phyloP scores from a whole-genome alignment of 2,797 vertebrate genomes.

The Eidolon dupreanum region DNA sequence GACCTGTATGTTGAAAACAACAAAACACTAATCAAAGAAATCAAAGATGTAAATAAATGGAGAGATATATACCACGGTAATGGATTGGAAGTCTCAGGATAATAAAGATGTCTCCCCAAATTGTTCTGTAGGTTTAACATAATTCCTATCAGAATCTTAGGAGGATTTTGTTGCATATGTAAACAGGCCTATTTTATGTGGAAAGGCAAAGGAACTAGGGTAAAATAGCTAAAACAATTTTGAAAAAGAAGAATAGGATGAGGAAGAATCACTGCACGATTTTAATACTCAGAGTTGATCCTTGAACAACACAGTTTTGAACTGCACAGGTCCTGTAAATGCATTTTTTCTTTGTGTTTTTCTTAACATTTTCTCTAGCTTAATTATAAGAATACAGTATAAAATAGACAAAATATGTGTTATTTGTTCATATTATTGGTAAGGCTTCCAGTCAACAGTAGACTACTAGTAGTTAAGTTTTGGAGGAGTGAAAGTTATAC shows the following conservation, averaged over 20 bases:
- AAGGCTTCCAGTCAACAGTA: too few species aligned
- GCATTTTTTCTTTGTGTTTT: neutral
- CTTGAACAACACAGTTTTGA: neutral
- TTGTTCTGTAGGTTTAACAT: neutral
- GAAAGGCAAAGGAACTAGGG: neutral
- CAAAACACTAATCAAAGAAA: neutral
- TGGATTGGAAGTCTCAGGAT: neutral
- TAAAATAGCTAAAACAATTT: neutral
- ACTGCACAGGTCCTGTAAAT: neutral
- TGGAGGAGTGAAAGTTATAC: too few species aligned
- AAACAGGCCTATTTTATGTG: neutral
- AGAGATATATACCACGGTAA: neutral
- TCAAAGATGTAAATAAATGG: neutral
- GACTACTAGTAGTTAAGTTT: too few species aligned
- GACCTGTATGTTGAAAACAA: neutral
- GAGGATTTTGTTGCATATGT: neutral
- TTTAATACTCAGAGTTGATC: neutral
- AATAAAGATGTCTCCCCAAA: neutral
- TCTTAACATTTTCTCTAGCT: neutral
- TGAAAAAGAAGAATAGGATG: neutral
- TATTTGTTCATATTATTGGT: too few species aligned
- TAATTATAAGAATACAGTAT: neutral
- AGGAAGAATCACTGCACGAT: neutral
- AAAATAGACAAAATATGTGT: too few species aligned
- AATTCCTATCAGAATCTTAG: neutral